Conservation (phyloP, 2,888 invertebrate species). For the Ichneumoninae sp. region DNA sequence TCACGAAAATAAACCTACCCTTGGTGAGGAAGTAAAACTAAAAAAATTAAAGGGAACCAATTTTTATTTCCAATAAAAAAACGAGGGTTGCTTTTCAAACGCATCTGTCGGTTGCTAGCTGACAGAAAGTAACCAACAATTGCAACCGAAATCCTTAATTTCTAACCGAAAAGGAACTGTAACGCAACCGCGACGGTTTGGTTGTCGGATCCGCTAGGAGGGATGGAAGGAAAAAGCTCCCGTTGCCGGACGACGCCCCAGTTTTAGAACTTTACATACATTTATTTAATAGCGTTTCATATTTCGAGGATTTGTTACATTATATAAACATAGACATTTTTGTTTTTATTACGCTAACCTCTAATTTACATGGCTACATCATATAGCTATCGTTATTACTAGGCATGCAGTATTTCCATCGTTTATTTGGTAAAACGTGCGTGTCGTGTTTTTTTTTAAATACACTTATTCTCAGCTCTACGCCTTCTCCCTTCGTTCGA, state of each 20-base stretch:
- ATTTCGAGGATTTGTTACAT: conserved; percentile 79
- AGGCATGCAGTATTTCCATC: conserved; percentile 77
- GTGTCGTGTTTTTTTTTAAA: conserved; percentile 66
- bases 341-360: conserved; percentile 70
- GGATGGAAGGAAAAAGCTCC: not conserved
- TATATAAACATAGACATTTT: conserved; percentile 81
- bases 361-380: conserved; percentile 72
- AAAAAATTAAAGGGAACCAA: no score
- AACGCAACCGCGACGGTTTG: no score
- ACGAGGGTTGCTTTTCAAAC: no score
- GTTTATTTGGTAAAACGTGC: conserved; percentile 77
- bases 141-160: no score
- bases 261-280: conserved; percentile 72
- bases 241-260: not conserved
- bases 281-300: conserved; percentile 76
- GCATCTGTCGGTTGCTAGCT: no score
- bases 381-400: conserved; percentile 67
- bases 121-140: no score
- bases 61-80: no score
- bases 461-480: conserved; percentile 68
- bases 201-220: no score
- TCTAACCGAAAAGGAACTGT: no score
- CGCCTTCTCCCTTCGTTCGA: conserved; percentile 33
- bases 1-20: no score
- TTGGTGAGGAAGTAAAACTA: no score